Percentiles rank a stretch among this genome's conserved stretches.
Evolutionary conservation across 2,113 vertebrate species (phyloP).

Genomic region (Theropithecus gelada): DNA sequence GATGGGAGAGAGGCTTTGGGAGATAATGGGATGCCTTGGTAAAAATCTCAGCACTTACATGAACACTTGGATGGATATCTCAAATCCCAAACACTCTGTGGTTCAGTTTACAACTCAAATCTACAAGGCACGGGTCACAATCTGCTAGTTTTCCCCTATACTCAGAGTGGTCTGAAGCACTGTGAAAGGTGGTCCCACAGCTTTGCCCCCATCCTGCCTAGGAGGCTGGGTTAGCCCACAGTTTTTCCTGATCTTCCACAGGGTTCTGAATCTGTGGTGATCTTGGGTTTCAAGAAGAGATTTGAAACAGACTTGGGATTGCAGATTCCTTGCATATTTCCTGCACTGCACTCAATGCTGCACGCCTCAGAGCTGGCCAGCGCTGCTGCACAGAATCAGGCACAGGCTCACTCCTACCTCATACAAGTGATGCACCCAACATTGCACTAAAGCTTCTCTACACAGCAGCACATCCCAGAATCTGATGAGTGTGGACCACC

Average conservation of each 20-base stretch:
- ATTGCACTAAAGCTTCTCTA: background rate
- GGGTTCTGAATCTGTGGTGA: background rate
- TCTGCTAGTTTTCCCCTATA: background rate
- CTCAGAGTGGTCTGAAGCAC: background rate
- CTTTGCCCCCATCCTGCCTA: background rate
- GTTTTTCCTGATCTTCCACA: background rate
- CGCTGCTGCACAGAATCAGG: rapidly evolving
- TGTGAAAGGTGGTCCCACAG: background rate
- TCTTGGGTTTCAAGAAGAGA: background rate
- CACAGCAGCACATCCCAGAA: too few species aligned
- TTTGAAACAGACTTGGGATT: background rate
- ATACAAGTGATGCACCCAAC: background rate
- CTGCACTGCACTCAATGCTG: rapidly evolving
- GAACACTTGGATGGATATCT: background rate
- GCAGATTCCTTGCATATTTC: background rate
- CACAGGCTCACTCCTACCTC: background rate
- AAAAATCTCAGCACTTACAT: background rate
- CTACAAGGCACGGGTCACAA: background rate
- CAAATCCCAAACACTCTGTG: background rate
- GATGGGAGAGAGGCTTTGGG: background rate
- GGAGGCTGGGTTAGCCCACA: background rate
- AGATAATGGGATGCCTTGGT: background rate
- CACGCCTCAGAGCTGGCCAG: background rate
- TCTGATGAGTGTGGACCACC: rapidly evolving
- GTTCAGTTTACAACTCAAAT: background rate